phyloP scores from a whole-genome alignment of 2,888 invertebrate genomes.

The Apantesis nais region DNA sequence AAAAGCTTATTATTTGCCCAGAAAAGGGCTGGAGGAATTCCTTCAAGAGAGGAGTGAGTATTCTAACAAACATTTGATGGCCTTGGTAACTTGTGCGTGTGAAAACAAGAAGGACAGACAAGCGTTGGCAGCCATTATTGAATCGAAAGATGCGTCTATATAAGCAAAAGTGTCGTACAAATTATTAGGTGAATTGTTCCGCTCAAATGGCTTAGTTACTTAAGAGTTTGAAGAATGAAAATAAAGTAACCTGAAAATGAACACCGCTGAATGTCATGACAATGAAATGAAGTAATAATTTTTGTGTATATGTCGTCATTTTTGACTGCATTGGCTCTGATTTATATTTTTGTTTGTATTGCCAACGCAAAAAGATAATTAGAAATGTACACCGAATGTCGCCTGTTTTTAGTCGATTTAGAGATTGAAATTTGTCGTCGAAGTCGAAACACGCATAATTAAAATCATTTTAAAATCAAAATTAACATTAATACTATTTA shows the following conservation, averaged over 20 bases:
- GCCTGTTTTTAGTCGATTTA: not conserved
- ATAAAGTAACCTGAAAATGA: not conserved
- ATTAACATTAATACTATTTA: not conserved
- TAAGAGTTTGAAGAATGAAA: not conserved
- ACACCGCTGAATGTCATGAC: not conserved
- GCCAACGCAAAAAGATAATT: not conserved
- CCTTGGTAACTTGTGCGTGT: conserved; percentile 93
- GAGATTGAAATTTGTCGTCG: not conserved
- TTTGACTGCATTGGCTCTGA: conserved; percentile 9
- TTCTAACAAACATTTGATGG: conserved; percentile 93
- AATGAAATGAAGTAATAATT: not conserved
- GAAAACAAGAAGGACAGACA: conserved; percentile 95
- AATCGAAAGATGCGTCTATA: conserved; percentile 76
- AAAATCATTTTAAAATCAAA: not conserved
- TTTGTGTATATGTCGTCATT: conserved; percentile 7
- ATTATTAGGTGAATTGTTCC: not conserved
- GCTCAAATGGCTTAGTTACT: not conserved
- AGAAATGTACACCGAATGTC: not conserved
- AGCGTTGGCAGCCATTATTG: conserved; percentile 90
- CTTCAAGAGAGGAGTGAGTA: conserved; percentile 95
- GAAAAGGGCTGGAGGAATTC: conserved; percentile 95
- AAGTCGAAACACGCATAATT: not conserved
- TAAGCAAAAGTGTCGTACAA: conserved; percentile 21
- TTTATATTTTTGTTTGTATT: not conserved
- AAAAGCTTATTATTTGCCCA: conserved; percentile 97